Evolutionary conservation across 2,113 vertebrate genomes (phyloP).

Genomic region (Tautogolabrus adspersus): DNA sequence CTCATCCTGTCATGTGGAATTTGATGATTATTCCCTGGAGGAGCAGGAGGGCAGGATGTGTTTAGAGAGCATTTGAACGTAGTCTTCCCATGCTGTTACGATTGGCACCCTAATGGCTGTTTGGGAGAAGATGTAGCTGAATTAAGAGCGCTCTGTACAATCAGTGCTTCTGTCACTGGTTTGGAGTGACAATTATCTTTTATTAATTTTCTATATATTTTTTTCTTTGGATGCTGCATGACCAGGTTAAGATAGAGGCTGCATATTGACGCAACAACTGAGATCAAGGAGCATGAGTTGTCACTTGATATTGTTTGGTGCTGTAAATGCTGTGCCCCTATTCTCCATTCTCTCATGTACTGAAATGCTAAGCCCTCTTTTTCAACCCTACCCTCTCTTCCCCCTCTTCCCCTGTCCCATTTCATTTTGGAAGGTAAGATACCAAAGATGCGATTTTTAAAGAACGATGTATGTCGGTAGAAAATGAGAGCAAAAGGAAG

Average conservation of each 20-base stretch:
- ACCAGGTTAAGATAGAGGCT: slow-evolving; percentile 59
- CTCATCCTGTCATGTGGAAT: slow-evolving; percentile 19
- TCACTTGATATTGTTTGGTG: slow-evolving; percentile 67
- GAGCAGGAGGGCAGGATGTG: slow-evolving; percentile 9
- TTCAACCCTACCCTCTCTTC: slow-evolving; percentile 46
- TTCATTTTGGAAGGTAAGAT: slow-evolving; percentile 84
- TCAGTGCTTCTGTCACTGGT: slow-evolving; percentile 28
- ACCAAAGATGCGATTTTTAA: slow-evolving; percentile 60
- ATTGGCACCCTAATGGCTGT: slow-evolving; percentile 32
- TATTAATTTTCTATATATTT: background rate
- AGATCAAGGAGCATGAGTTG: slow-evolving; percentile 77
- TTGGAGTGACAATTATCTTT: slow-evolving; percentile 45
- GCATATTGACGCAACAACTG: slow-evolving; percentile 50
- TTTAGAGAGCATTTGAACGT: slow-evolving; percentile 59
- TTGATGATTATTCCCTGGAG: background rate
- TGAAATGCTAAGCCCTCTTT: slow-evolving; percentile 68
- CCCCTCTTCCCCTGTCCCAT: slow-evolving; percentile 49
- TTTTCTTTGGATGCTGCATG: slow-evolving; percentile 80
- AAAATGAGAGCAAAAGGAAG: slow-evolving; percentile 48
- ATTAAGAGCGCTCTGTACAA: slow-evolving; percentile 28
- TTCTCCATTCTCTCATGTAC: slow-evolving; percentile 62
- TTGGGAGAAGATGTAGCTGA: slow-evolving; percentile 15
- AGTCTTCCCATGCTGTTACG: slow-evolving; percentile 33
- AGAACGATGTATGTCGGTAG: slow-evolving; percentile 38
- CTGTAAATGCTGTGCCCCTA: slow-evolving; percentile 64